A percentile compares a stretch with the other conserved stretches of the same genome.
Evolutionary conservation across 2,888 invertebrate species (phyloP).

Genomic region (Metellina segmentata): DNA sequence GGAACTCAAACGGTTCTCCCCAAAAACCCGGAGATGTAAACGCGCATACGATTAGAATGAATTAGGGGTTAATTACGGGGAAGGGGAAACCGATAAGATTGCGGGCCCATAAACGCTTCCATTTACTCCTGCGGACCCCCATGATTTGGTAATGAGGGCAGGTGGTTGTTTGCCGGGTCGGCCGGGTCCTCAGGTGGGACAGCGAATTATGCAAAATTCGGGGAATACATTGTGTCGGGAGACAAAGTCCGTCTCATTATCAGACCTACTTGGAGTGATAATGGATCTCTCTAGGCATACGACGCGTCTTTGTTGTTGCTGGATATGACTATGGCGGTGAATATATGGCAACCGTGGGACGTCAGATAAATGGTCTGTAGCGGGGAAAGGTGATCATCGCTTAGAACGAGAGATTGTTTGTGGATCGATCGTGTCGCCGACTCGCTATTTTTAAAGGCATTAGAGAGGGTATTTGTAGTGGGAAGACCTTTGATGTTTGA

Average conservation of each 20-base stretch:
- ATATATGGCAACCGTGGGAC: neutral
- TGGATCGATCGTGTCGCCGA: neutral
- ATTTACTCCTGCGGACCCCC: neutral
- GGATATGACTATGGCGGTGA: neutral
- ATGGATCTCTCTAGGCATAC: neutral
- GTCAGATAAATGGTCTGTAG: too few species aligned
- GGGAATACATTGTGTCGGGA: neutral
- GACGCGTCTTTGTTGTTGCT: neutral
- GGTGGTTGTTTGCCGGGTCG: neutral
- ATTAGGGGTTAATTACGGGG: conserved; percentile 12
- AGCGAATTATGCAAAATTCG: neutral
- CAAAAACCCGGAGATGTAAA: neutral
- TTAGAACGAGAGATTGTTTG: neutral
- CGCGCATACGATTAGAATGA: conserved; percentile 18
- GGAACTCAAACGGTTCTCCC: neutral
- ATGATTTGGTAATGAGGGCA: neutral
- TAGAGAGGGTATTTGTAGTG: neutral
- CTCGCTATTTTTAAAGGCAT: neutral
- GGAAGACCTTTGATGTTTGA: neutral
- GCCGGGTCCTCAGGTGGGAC: neutral
- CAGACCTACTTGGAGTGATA: neutral
- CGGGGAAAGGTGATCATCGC: neutral
- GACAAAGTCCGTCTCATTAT: neutral
- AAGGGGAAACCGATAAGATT: neutral
- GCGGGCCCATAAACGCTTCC: neutral